phyloP scores from a whole-genome alignment of 2,888 invertebrate genomes.

The Macrophya alboannulata region DNA sequence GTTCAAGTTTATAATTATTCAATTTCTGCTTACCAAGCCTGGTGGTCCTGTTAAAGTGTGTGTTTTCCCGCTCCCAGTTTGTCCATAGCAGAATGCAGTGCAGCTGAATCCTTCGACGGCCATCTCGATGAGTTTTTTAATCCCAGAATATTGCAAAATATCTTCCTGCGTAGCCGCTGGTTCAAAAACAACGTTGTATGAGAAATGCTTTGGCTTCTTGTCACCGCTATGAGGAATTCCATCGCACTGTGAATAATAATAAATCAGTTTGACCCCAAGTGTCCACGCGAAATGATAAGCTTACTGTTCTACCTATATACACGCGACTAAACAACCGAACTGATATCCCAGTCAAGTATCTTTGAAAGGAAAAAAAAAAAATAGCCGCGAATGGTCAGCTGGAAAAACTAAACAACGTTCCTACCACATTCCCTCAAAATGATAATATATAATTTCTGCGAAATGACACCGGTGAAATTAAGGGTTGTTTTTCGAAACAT shows the following conservation, averaged over 20 bases:
- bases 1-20: not conserved
- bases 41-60: conserved; percentile 97
- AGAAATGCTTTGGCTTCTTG: conserved; percentile 92
- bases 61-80: conserved; percentile 98
- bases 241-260: conserved; percentile 70
- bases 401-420: not conserved
- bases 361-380: not conserved
- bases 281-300: conserved; percentile 45
- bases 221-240: conserved; percentile 79
- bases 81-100: conserved; percentile 97
- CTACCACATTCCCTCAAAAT: not conserved
- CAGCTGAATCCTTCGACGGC: conserved; percentile 96
- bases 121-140: conserved; percentile 95
- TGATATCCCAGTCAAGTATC: conserved; percentile 20
- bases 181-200: conserved; percentile 97
- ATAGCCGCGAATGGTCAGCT: not conserved
- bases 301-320: not conserved
- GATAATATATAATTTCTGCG: not conserved
- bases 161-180: conserved; percentile 93
- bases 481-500: not conserved
- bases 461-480: not conserved
- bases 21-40: conserved; percentile 85
- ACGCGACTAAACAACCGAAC: not conserved
- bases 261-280: conserved; percentile 40
- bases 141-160: conserved; percentile 94